A percentile compares a stretch with the other conserved stretches of the same genome.
These are phyloP conservation scores for Diacarnus erythraeanus DNA, from an alignment of 37 sponge, comb jelly and placozoan genomes.

Conservation along the genomic window DNA sequence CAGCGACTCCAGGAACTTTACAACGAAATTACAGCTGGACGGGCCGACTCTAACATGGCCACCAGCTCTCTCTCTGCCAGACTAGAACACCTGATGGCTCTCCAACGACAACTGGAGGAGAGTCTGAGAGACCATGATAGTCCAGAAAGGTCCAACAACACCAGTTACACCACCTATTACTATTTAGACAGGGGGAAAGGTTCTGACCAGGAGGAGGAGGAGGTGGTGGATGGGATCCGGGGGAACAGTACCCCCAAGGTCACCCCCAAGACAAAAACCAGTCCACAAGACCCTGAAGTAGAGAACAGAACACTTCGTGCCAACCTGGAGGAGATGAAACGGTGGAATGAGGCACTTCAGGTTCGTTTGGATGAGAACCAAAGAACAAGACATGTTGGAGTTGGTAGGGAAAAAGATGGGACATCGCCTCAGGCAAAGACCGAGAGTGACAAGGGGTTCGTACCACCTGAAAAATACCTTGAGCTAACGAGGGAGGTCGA, in stretches of 20 bases:
- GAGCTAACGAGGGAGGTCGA: slow-evolving; percentile 46
- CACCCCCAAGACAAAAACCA: background rate
- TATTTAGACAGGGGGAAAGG: slow-evolving; percentile 20
- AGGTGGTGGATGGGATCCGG: background rate
- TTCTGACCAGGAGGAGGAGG: background rate
- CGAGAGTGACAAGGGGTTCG: background rate
- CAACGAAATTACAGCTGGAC: slow-evolving; percentile 45
- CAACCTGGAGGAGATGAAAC: slow-evolving; percentile 42
- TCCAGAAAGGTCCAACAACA: slow-evolving; percentile 17
- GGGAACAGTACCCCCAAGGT: slow-evolving; percentile 21
- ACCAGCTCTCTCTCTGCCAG: slow-evolving; percentile 42
- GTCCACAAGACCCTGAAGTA: background rate
- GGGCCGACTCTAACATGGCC: slow-evolving; percentile 28
- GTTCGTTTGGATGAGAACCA: slow-evolving; percentile 20
- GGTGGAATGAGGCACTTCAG: slow-evolving; percentile 45
- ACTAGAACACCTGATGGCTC: slow-evolving; percentile 40
- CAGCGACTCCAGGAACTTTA: slow-evolving; percentile 57
- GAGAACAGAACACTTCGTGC: slow-evolving; percentile 29
- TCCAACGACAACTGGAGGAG: slow-evolving; percentile 36
- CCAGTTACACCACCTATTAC: slow-evolving; percentile 45
- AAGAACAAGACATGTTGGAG: slow-evolving; percentile 20
- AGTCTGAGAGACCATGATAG: slow-evolving; percentile 9
- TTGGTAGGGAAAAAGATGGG: slow-evolving; percentile 29
- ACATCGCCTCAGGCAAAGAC: background rate
- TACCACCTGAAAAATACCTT: background rate